Percentiles rank a stretch among this genome's conserved stretches.
phyloP scores from a whole-genome alignment of 2,797 vertebrate genomes.

The Microtus californicus region DNA sequence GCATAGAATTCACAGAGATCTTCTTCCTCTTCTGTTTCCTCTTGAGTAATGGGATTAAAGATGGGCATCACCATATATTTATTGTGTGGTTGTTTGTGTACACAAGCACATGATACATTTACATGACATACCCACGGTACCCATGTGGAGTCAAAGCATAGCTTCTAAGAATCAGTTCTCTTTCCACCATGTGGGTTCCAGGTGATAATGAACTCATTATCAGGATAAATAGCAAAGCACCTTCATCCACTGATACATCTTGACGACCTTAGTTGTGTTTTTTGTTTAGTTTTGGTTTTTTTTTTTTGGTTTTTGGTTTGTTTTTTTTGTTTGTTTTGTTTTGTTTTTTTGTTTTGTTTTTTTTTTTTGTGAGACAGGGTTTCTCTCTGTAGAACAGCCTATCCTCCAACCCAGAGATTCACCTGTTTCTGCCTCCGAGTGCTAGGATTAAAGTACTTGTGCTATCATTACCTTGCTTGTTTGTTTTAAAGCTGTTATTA shows the following conservation, averaged over 20 bases:
- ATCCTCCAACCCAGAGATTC: background rate
- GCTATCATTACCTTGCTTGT: background rate
- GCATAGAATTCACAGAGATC: background rate
- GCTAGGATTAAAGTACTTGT: background rate
- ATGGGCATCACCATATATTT: background rate
- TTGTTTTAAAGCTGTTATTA: background rate
- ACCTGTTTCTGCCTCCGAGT: background rate
- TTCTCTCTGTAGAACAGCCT: background rate
- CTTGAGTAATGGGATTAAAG: background rate
- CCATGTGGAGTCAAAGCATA: background rate
- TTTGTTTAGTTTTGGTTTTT: background rate
- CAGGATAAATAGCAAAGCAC: background rate
- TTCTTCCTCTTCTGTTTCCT: background rate
- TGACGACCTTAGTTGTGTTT: background rate
- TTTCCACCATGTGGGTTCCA: background rate
- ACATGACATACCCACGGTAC: background rate
- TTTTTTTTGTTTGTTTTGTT: background rate
- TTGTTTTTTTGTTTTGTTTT: background rate
- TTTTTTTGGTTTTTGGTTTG: too few species aligned
- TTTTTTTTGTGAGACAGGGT: background rate
- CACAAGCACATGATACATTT: background rate
- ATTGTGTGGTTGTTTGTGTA: background rate
- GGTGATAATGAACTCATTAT: background rate
- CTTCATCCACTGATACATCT: background rate
- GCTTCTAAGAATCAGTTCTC: background rate